Evolutionary conservation across 2,797 vertebrate species (phyloP).

Genomic region (Acipenser transmontanus): DNA sequence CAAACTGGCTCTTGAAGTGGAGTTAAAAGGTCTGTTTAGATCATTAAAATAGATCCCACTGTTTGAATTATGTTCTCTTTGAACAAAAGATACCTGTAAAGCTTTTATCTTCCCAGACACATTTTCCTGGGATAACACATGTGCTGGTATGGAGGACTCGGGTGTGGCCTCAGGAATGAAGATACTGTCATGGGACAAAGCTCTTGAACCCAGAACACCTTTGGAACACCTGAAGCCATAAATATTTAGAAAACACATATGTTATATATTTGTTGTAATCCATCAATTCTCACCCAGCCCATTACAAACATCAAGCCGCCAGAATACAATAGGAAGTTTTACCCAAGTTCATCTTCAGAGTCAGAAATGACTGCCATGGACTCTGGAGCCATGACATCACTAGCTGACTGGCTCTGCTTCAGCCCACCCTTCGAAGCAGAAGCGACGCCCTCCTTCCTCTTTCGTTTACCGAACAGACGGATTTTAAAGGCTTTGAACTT

Average conservation of each 20-base stretch:
- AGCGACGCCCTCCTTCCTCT: constrained; percentile 50
- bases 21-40: too few relatives aligned
- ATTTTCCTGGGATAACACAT: constrained; percentile 83
- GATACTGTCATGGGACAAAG: constrained; percentile 90
- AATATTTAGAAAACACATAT: background rate
- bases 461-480: constrained; percentile 73
- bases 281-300: background rate
- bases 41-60: too few relatives aligned
- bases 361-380: constrained; percentile 44
- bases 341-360: constrained; percentile 74
- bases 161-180: constrained; percentile 73
- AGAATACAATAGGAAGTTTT: constrained; percentile 33
- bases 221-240: constrained; percentile 53
- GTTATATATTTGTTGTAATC: constrained; percentile 29
- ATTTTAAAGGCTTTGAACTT: constrained; percentile 74
- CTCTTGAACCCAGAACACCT: constrained; percentile 70
- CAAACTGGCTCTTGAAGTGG: too few relatives aligned
- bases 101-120: constrained; percentile 80
- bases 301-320: background rate
- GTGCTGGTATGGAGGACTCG: constrained; percentile 59
- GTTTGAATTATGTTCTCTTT: too few relatives aligned
- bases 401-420: constrained; percentile 73
- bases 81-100: constrained; percentile 66
- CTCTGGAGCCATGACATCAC: constrained; percentile 58
- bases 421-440: constrained; percentile 29